These are phyloP conservation scores for Caerostris darwini DNA, from an alignment of 1,140 invertebrate species.

Conservation along the genomic window DNA sequence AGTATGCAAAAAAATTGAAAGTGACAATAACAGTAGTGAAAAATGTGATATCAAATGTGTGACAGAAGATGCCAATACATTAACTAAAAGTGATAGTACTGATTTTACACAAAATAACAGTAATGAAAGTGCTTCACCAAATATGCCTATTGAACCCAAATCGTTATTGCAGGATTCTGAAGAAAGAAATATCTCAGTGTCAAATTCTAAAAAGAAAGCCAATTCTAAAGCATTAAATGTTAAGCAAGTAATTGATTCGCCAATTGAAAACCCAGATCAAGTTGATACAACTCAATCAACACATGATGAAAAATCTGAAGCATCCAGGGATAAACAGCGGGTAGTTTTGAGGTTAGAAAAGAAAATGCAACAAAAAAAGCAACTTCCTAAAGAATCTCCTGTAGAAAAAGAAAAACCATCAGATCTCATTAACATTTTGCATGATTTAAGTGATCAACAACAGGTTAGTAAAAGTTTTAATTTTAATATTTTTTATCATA, in stretches of 20 bases:
- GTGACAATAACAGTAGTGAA: no score
- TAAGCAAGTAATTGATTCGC: neutral
- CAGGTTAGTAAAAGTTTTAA: neutral
- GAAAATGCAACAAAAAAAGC: neutral
- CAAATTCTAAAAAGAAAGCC: neutral
- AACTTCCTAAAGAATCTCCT: constrained; percentile 1
- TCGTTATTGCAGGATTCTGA: no score
- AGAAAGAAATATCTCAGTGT: neutral
- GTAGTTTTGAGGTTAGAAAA: constrained; percentile 25
- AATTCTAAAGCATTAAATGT: neutral
- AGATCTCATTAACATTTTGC: constrained; percentile 34
- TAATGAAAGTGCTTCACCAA: no score
- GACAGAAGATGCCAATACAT: no score
- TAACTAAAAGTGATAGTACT: no score
- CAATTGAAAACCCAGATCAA: neutral
- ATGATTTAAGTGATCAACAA: constrained; percentile 4
- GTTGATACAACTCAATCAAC: neutral
- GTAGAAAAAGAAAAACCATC: constrained; percentile 17
- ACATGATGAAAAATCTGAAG: neutral
- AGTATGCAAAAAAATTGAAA: no score
- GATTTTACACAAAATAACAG: no score
- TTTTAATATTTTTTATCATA: no score
- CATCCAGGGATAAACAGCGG: neutral
- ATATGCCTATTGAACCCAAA: no score
- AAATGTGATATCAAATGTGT: no score